Conservation (phyloP, 2,888 invertebrate species). For the Dasysyrphus albostriatus region DNA sequence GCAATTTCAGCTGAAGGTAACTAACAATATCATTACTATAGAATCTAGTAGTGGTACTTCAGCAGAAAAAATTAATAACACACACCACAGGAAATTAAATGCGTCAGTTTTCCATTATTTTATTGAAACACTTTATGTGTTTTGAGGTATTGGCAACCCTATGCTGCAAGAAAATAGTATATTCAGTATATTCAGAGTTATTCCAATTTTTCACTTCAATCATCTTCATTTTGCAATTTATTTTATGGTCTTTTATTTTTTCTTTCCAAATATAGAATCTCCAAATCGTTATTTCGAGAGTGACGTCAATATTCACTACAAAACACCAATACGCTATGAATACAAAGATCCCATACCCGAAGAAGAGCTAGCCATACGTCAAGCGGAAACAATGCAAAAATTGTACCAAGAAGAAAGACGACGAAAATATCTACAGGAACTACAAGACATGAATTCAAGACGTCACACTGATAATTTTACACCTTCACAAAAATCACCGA, state of each 20-base stretch:
- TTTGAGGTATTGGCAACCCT: no score
- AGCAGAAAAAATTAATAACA: no score
- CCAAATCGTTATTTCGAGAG: slow-evolving; percentile 95
- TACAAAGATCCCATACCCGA: slow-evolving; percentile 94
- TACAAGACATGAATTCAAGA: slow-evolving; percentile 96
- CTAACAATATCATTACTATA: no score
- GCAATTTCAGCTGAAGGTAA: no score
- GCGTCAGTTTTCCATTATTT: no score
- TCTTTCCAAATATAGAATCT: slow-evolving; percentile 87
- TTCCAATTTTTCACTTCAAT: background rate
- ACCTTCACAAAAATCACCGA: slow-evolving; percentile 96
- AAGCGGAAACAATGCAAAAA: slow-evolving; percentile 95
- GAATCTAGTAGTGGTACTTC: no score
- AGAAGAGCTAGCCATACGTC: slow-evolving; percentile 93
- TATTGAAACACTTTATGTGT: no score
- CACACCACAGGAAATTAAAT: no score
- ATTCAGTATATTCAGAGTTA: no score
- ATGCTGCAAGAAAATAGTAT: no score
- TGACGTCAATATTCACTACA: slow-evolving; percentile 97
- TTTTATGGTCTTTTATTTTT: background rate
- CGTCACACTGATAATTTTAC: slow-evolving; percentile 97
- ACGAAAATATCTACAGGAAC: slow-evolving; percentile 95
- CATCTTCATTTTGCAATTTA: background rate
- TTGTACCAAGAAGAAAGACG: slow-evolving; percentile 95
- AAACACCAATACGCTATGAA: slow-evolving; percentile 94